Evolutionary conservation across 2,797 vertebrate genomes (phyloP).

Genomic region (Vespertilio murinus): DNA sequence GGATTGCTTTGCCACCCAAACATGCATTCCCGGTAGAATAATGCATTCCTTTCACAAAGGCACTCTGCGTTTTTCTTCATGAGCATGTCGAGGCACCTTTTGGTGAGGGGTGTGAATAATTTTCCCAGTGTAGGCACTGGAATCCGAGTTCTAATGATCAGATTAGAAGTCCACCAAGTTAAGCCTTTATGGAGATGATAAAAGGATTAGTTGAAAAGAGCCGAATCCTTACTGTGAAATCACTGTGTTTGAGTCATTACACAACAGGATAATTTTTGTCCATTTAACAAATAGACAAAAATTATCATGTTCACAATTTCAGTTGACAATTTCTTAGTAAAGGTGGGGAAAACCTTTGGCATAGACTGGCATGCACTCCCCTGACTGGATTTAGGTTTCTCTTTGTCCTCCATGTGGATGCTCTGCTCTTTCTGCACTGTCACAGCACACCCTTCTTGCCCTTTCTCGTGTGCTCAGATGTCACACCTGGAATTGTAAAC

Average conservation of each 20-base stretch:
- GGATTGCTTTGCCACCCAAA: background rate
- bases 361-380: background rate
- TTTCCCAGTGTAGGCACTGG: background rate
- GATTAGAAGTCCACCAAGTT: background rate
- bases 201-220: background rate
- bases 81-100: background rate
- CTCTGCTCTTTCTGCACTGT: accelerated
- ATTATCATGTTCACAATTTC: no score
- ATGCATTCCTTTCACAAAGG: background rate
- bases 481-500: background rate
- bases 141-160: background rate
- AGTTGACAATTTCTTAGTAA: background rate
- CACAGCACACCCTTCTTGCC: accelerated
- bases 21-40: background rate
- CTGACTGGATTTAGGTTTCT: background rate
- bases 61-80: background rate
- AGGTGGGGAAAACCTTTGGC: background rate
- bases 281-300: background rate
- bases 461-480: accelerated
- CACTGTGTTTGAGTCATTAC: background rate
- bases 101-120: background rate
- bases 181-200: background rate
- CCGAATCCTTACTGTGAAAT: background rate
- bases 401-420: background rate
- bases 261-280: background rate